Evolutionary conservation across 2,888 invertebrate species (phyloP), one percentile per base, ranked within the genome.

Genomic region (Horisme vitalbata): DNA sequence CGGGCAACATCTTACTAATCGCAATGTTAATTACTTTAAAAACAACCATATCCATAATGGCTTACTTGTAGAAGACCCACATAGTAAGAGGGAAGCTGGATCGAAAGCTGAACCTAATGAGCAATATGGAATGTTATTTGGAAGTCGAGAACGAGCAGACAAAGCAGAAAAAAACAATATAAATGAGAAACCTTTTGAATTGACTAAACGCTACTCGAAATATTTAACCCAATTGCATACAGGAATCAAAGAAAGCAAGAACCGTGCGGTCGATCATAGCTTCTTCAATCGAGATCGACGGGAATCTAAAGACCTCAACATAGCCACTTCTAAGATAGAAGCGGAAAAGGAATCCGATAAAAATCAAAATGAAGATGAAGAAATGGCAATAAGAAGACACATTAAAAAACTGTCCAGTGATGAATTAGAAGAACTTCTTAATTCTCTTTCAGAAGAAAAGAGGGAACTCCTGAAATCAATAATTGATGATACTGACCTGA

Each of bases 361-460:
- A 50, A 43, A 51, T n/a, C 61, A 63, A 3, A 69, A 59, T 37
- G 80, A 79, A 64, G 75, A 76, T 59, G 85, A 81, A 59, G 83
- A 86, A 65, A 65, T 73, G 24, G 79, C 79, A 18, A 87, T 88
- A 26, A 81, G 78, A 61, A 72, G 74, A 38, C 86, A 86, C 32
- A 78, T 87, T 5, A 81, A 80, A 65, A 84, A 83, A 51, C 65
- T 88, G 26, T 76, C 84, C 9, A 73, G 61, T 37, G 67, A 73
- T 30, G 87, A 89, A 63, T 63, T 87, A 37, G 75, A 86, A 59
- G 82, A 85, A 52, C 63, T 88, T 30, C 59, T 87, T 1, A 77
- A 70, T 55, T 82, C 85, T 8, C 66, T 89, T 4, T 72, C 86
- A 0, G 81, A 78, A 33, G 86, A 88, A 43, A 88, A 88, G 71